These are phyloP conservation scores for Sinhomidia bicolor DNA, from an alignment of 2,888 invertebrate genomes.

Conservation along the genomic window DNA sequence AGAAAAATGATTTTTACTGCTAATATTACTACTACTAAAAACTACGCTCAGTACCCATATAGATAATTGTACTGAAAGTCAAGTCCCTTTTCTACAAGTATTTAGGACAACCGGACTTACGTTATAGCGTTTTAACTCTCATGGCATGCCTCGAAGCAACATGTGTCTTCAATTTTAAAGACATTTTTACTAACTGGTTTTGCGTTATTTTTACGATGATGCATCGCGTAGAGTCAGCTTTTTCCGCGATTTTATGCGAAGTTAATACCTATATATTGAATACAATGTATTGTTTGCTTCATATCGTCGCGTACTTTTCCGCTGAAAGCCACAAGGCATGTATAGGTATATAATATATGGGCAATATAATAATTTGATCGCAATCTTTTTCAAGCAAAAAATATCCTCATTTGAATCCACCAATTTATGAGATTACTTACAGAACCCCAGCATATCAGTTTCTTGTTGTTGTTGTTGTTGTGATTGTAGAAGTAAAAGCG, in stretches of 20 bases:
- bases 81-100: constrained; percentile 47
- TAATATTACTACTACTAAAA: neutral
- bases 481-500: neutral
- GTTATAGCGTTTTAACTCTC: constrained; percentile 32
- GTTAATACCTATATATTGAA: neutral
- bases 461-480: neutral
- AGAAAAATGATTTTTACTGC: neutral
- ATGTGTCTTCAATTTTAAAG: neutral
- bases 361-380: constrained; percentile 1
- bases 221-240: neutral
- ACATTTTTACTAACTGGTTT: constrained; percentile 56
- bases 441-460: neutral
- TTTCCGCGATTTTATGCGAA: neutral
- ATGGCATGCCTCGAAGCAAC: constrained; percentile 45
- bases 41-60: too few relatives aligned
- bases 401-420: neutral
- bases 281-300: neutral
- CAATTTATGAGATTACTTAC: constrained; percentile 64
- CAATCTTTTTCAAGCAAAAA: neutral
- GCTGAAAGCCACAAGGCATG: too few relatives aligned
- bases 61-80: neutral
- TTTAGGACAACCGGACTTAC: constrained; percentile 71
- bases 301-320: too few relatives aligned
- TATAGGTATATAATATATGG: neutral
- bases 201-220: constrained; percentile 5